Evolutionary conservation across 2,888 invertebrate species (phyloP).

Genomic region (Heterodera filipjevi): DNA sequence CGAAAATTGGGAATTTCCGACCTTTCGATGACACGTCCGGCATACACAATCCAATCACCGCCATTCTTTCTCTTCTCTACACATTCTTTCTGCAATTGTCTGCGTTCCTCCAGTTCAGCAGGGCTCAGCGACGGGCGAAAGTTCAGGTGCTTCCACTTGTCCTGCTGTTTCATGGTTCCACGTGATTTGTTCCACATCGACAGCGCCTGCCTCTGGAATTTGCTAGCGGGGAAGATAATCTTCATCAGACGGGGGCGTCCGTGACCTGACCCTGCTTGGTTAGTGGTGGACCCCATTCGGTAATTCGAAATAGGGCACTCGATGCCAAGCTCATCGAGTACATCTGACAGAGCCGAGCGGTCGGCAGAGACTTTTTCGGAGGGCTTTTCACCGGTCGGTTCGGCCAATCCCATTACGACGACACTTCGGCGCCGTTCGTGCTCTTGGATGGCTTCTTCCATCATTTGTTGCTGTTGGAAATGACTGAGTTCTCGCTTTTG

Average conservation of each 20-base stretch:
- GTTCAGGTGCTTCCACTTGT: not conserved
- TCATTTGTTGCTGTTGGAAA: too few relatives aligned
- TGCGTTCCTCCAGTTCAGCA: not conserved
- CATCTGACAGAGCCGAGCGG: too few relatives aligned
- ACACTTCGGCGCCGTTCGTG: too few relatives aligned
- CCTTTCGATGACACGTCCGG: not conserved
- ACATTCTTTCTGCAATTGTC: not conserved
- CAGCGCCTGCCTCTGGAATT: not conserved
- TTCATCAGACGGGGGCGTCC: too few relatives aligned
- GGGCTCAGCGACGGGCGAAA: not conserved
- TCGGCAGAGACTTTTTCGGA: too few relatives aligned
- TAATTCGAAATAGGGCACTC: too few relatives aligned
- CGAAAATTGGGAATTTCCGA: not conserved
- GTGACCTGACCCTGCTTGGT: not conserved
- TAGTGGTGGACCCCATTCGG: too few relatives aligned
- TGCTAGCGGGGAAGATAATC: not conserved
- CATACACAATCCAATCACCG: not conserved
- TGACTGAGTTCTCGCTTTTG: too few relatives aligned
- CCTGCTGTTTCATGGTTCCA: not conserved
- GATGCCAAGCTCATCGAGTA: too few relatives aligned
- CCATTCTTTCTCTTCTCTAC: not conserved
- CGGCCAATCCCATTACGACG: too few relatives aligned
- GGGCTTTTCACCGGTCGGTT: too few relatives aligned
- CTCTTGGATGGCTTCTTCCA: too few relatives aligned
- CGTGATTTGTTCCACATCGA: not conserved